These are phyloP conservation scores for Bombus confusus DNA, from an alignment of 1,140 invertebrate species.

Conservation along the genomic window DNA sequence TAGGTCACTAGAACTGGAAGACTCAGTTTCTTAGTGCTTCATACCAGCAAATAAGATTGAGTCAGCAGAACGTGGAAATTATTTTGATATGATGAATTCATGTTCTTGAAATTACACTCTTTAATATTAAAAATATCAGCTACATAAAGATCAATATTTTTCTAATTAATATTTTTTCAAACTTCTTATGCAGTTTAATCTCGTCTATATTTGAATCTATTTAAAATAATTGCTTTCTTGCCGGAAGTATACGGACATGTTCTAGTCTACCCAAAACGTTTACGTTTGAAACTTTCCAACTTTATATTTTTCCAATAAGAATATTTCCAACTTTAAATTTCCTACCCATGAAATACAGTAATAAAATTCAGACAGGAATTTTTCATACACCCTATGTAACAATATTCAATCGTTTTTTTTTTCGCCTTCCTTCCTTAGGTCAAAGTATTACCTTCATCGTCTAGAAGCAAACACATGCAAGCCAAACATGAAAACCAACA, in stretches of 20 bases:
- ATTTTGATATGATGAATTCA: background rate
- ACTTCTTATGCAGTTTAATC: background rate
- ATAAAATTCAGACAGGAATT: too few relatives aligned
- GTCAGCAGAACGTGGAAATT: background rate
- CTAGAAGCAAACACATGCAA: background rate
- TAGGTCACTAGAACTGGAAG: background rate
- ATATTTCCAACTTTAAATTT: background rate
- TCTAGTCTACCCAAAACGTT: background rate
- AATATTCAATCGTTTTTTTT: too few relatives aligned
- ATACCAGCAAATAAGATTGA: background rate
- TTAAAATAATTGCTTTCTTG: background rate
- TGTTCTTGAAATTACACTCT: too few relatives aligned
- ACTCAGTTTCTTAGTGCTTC: slow-evolving; percentile 4
- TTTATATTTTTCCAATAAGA: background rate
- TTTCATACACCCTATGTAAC: too few relatives aligned
- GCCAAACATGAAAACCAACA: background rate
- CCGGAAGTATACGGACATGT: background rate
- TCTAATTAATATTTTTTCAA: background rate
- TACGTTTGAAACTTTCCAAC: background rate
- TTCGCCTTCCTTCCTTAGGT: background rate
- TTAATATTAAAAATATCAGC: background rate
- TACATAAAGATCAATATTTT: background rate
- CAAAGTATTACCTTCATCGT: background rate
- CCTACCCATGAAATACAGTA: too few relatives aligned
- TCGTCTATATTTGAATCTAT: background rate